Conservation (phyloP, 2,113 vertebrate genomes). For the Alethe diademata region DNA sequence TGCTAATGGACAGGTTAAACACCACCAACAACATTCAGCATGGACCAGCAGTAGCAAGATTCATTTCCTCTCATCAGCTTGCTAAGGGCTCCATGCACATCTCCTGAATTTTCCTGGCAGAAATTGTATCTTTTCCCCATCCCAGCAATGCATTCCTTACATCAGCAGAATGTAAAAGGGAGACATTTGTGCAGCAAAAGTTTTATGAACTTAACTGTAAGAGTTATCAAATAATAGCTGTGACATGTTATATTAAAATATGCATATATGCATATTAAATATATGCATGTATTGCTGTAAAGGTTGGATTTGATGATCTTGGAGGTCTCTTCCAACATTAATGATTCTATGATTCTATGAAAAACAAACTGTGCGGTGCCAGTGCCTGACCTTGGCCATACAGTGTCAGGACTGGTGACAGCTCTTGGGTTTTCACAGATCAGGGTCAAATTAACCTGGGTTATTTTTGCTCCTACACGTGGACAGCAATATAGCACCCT, state of each 20-base stretch:
- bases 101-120: not conserved
- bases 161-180: not conserved
- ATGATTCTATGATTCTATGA: not conserved
- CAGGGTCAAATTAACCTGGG: not conserved
- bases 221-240: not conserved
- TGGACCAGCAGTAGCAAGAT: not conserved
- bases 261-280: not conserved
- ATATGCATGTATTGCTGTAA: not conserved
- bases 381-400: not conserved
- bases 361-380: not conserved
- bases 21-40: not conserved
- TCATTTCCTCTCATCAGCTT: not conserved
- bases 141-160: not conserved
- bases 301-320: not conserved
- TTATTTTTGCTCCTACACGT: fast-evolving
- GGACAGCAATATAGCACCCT: not conserved
- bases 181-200: not conserved
- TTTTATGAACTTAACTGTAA: not conserved
- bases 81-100: not conserved
- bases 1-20: not conserved
- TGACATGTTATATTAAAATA: not conserved
- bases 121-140: not conserved
- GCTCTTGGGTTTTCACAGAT: not conserved
- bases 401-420: not conserved
- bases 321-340: not conserved